These are phyloP conservation scores for Camelus bactrianus DNA, from an alignment of 2,113 vertebrate genomes.

Conservation along the genomic window DNA sequence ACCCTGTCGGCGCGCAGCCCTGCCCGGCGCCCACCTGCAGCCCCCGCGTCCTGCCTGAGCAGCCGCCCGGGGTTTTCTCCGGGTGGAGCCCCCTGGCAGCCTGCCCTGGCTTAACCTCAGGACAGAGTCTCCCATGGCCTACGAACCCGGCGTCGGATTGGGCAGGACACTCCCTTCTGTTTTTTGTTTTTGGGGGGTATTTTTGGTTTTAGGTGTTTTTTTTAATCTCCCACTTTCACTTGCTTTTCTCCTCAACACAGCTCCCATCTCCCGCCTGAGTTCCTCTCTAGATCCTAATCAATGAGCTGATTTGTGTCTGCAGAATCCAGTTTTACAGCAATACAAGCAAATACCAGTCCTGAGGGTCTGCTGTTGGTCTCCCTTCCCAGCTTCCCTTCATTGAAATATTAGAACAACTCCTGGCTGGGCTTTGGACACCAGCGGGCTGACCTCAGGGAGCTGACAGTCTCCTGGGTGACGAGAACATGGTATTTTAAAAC, in stretches of 20 bases:
- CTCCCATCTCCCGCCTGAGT: neutral
- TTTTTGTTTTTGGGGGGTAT: neutral
- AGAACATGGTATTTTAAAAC: neutral
- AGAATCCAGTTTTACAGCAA: neutral
- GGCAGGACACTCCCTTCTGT: neutral
- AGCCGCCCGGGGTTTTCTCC: rapidly evolving
- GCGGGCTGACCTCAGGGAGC: neutral
- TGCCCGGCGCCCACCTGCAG: neutral
- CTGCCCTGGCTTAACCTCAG: neutral
- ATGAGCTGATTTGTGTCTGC: neutral
- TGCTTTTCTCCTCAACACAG: neutral
- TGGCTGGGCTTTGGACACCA: neutral
- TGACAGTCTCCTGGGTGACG: neutral
- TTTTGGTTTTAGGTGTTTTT: neutral
- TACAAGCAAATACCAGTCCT: neutral
- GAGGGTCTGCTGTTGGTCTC: neutral
- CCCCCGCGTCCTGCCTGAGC: neutral
- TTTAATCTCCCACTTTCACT: neutral
- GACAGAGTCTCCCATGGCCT: neutral
- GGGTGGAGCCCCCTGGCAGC: neutral
- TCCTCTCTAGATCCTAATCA: neutral
- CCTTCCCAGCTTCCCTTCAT: neutral
- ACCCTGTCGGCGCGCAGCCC: rapidly evolving
- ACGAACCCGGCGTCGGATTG: neutral
- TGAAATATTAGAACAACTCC: neutral